phyloP scores from a whole-genome alignment of 92 coral and sea anemone genomes.

The Porites lobata region DNA sequence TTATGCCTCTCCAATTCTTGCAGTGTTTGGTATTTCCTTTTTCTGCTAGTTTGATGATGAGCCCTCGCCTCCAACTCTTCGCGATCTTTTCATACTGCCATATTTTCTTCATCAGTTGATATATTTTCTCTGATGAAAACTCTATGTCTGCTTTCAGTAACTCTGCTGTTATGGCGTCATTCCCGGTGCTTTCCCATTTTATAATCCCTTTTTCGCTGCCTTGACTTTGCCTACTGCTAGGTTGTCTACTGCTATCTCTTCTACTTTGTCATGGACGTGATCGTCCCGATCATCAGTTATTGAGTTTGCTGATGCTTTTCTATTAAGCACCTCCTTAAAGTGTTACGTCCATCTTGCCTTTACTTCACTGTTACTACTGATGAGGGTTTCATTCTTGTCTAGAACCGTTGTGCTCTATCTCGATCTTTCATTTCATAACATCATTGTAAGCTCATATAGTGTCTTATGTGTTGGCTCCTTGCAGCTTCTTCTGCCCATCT shows the following conservation, averaged over 20 bases:
- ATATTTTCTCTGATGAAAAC: slow-evolving; percentile 30
- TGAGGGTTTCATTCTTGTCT: slow-evolving; percentile 42
- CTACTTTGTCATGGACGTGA: not conserved
- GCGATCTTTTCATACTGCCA: slow-evolving; percentile 59
- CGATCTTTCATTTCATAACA: slow-evolving; percentile 30
- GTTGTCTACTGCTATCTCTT: slow-evolving; percentile 41
- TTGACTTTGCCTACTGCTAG: not conserved
- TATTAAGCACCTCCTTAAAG: no score
- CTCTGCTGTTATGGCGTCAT: slow-evolving; percentile 21
- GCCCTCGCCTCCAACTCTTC: slow-evolving; percentile 28
- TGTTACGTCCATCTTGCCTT: slow-evolving; percentile 47
- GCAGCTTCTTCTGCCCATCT: no score
- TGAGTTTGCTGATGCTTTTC: no score
- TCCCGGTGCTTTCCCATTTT: slow-evolving; percentile 31
- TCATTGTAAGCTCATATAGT: slow-evolving; percentile 43
- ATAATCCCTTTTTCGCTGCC: no score
- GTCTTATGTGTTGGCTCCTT: no score
- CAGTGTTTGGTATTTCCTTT: not conserved
- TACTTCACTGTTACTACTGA: slow-evolving; percentile 39
- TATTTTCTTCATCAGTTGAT: slow-evolving; percentile 32
- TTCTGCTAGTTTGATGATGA: slow-evolving; percentile 59
- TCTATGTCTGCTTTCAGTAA: slow-evolving; percentile 16
- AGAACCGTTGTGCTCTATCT: slow-evolving; percentile 28
- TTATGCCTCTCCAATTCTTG: slow-evolving; percentile 46
- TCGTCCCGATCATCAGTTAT: no score